Percentiles rank a stretch among this genome's conserved stretches.
Conservation (phyloP, 2,113 vertebrate genomes). For the Raja brachyura region DNA sequence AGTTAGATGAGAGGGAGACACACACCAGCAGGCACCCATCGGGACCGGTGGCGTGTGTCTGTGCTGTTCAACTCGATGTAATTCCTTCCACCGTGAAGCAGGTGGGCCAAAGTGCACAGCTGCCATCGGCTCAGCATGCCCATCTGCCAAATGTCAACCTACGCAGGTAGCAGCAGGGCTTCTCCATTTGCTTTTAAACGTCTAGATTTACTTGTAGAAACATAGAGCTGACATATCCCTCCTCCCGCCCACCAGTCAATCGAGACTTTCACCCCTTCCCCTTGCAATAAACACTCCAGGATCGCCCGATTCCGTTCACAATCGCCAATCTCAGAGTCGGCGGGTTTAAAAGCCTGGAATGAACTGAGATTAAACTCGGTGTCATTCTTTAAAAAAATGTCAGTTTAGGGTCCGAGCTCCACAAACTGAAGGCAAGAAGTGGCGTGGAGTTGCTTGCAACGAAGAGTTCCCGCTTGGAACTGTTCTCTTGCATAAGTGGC, state of each 20-base stretch:
- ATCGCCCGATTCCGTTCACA: neutral
- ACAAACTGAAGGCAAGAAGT: neutral
- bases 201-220: neutral
- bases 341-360: too few relatives aligned
- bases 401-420: too few relatives aligned
- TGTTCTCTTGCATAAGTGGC: neutral
- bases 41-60: neutral
- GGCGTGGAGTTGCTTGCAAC: neutral
- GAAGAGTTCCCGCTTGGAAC: neutral
- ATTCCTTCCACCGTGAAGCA: neutral
- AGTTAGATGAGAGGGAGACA: too few relatives aligned
- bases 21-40: too few relatives aligned
- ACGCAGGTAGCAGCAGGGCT: neutral
- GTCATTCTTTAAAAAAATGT: neutral
- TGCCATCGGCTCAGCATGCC: neutral
- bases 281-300: neutral
- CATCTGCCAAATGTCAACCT: neutral
- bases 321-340: neutral
- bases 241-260: neutral
- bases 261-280: neutral
- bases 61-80: neutral
- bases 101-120: neutral
- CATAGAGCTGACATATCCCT: neutral
- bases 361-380: neutral
- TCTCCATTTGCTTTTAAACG: neutral